phyloP scores from a whole-genome alignment of 2,888 invertebrate species.

The Plebejus anna region DNA sequence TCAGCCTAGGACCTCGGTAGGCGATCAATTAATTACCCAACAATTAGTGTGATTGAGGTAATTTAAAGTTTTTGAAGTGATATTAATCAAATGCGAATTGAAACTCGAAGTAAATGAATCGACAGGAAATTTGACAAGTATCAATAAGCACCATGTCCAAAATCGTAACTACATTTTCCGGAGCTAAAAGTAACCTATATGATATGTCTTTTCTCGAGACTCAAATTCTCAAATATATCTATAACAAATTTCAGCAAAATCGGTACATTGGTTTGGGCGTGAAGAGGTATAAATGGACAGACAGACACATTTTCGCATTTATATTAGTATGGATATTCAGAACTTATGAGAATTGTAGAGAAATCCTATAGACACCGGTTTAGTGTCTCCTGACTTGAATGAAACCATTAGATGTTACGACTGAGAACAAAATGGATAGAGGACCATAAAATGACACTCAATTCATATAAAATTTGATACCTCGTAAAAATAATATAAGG shows the following conservation, averaged over 20 bases:
- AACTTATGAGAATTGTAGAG: neutral
- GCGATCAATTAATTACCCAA: neutral
- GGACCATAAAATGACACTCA: conserved; percentile 9
- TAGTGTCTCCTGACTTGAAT: neutral
- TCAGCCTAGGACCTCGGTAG: conserved; percentile 3
- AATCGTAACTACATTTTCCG: too few species aligned
- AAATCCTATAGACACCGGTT: neutral
- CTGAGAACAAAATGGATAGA: neutral
- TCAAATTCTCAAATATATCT: too few species aligned
- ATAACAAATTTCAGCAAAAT: too few species aligned
- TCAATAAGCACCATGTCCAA: too few species aligned
- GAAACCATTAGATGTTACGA: neutral
- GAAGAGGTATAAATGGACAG: too few species aligned
- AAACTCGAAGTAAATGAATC: too few species aligned
- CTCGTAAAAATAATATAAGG: neutral
- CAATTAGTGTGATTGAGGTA: neutral
- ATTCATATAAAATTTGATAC: neutral
- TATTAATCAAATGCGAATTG: too few species aligned
- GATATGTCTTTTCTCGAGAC: too few species aligned
- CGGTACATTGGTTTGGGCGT: too few species aligned
- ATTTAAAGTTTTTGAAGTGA: neutral
- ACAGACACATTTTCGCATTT: too few species aligned
- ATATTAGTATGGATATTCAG: neutral
- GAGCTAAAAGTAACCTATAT: too few species aligned
- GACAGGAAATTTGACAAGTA: too few species aligned